These are phyloP conservation scores for Pluvialis apricaria DNA, from an alignment of 2,113 vertebrate species.

Conservation along the genomic window DNA sequence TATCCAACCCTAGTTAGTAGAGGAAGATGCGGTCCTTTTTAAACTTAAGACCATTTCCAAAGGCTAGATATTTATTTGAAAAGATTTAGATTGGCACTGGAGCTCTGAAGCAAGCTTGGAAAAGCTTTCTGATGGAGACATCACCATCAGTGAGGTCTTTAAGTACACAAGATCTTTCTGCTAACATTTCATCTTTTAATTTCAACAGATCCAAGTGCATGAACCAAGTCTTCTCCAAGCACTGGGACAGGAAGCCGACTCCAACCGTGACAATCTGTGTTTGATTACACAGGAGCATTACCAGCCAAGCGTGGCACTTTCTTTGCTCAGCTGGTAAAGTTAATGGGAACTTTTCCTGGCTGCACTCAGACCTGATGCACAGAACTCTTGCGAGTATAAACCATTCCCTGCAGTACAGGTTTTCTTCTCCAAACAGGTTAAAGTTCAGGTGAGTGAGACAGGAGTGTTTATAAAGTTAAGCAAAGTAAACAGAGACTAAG, in stretches of 20 bases:
- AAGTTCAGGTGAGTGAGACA: slow-evolving; percentile 27
- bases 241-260: background rate
- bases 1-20: background rate
- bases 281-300: background rate
- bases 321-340: background rate
- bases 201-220: background rate
- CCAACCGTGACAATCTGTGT: fast-evolving
- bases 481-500: slow-evolving; percentile 17
- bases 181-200: background rate
- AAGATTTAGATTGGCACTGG: background rate
- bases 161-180: background rate
- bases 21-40: background rate
- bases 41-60: background rate
- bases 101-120: background rate
- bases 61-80: background rate
- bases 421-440: background rate
- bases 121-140: background rate
- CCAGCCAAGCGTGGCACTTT: background rate
- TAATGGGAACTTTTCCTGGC: background rate
- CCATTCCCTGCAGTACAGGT: background rate
- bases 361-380: background rate
- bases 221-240: background rate
- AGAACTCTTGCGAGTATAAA: background rate
- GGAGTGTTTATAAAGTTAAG: background rate
- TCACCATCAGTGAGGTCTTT: background rate